Conservation (phyloP, 2,113 vertebrate genomes). For the Callopanchax toddi region DNA sequence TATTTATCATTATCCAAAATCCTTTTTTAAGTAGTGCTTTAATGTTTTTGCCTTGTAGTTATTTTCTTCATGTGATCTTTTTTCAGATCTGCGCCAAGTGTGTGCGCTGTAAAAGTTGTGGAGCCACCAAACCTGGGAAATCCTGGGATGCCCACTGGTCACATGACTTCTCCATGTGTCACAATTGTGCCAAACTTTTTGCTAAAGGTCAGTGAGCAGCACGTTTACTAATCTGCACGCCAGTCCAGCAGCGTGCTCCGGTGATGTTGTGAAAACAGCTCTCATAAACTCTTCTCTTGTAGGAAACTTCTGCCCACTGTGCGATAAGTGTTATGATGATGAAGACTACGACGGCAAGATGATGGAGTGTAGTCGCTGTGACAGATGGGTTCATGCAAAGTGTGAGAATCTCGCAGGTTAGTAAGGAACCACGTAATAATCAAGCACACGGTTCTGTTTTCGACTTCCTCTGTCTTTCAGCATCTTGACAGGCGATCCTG, state of each 20-base stretch:
- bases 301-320: constrained; percentile 97
- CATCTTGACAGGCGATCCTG: constrained; percentile 22
- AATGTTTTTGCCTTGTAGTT: not conserved
- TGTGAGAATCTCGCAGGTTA: constrained; percentile 96
- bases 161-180: constrained; percentile 98
- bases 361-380: constrained; percentile 95
- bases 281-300: constrained; percentile 13
- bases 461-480: not conserved
- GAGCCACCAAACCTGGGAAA: constrained; percentile 96
- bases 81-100: constrained; percentile 95
- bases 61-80: constrained; percentile 9
- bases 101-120: constrained; percentile 96
- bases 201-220: constrained; percentile 87
- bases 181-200: constrained; percentile 98
- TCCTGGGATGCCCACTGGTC: constrained; percentile 99
- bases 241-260: not conserved
- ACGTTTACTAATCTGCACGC: not conserved
- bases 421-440: constrained; percentile 24
- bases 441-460: too few relatives aligned
- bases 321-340: constrained; percentile 93
- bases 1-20: not conserved
- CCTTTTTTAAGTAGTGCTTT: constrained; percentile 15
- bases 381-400: constrained; percentile 96
- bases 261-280: not conserved
- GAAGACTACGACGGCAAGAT: constrained; percentile 96